These are phyloP conservation scores for Tiphia femorata DNA, from an alignment of 2,888 invertebrate genomes.

Conservation along the genomic window DNA sequence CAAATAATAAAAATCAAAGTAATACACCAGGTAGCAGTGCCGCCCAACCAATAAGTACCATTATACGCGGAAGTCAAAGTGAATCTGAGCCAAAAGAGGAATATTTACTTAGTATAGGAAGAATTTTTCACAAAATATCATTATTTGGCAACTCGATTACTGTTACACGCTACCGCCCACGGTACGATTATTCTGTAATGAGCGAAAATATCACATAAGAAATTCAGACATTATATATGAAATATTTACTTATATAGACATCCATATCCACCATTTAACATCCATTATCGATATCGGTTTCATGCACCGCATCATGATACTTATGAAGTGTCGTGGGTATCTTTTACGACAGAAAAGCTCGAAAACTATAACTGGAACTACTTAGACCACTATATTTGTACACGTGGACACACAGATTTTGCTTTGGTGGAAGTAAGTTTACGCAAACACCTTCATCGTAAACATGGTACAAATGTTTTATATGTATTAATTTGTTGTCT, in stretches of 20 bases:
- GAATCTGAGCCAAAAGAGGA: slow-evolving; percentile 76
- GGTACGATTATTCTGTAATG: slow-evolving; percentile 70
- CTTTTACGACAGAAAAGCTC: slow-evolving; percentile 93
- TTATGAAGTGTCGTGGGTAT: slow-evolving; percentile 94
- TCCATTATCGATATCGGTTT: slow-evolving; percentile 92
- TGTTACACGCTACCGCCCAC: slow-evolving; percentile 94
- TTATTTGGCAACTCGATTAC: slow-evolving; percentile 90
- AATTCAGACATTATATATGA: not conserved
- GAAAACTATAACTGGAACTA: slow-evolving; percentile 99
- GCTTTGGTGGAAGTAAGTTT: slow-evolving; percentile 82
- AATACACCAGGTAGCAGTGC: slow-evolving; percentile 56
- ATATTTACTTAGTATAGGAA: slow-evolving; percentile 91
- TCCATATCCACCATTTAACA: slow-evolving; percentile 93
- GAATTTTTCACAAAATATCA: slow-evolving; percentile 93
- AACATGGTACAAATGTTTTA: not conserved
- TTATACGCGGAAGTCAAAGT: slow-evolving; percentile 63
- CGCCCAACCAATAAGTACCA: slow-evolving; percentile 59
- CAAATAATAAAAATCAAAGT: slow-evolving; percentile 57
- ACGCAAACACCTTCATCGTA: not conserved
- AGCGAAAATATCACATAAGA: not conserved
- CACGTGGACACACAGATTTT: slow-evolving; percentile 93
- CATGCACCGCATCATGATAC: slow-evolving; percentile 92
- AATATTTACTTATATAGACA: slow-evolving; percentile 76
- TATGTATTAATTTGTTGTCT: not conserved
- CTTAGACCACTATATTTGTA: slow-evolving; percentile 96